phyloP scores from a whole-genome alignment of 2,797 vertebrate species.

The Myoxocephalus aenaeus region DNA sequence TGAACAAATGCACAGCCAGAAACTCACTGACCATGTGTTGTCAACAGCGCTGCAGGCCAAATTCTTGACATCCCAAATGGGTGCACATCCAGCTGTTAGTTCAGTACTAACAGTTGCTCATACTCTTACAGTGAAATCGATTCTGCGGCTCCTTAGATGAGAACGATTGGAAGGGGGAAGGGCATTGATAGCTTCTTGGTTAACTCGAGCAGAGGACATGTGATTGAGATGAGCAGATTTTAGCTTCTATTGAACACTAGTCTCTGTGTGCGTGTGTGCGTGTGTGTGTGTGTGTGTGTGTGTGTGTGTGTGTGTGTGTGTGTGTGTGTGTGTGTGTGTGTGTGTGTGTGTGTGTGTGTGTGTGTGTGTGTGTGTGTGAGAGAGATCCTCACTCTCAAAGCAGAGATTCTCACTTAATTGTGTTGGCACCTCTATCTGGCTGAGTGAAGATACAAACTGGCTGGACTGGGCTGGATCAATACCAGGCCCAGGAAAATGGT shows the following conservation, averaged over 20 bases:
- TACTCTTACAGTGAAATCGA: slow-evolving; percentile 59
- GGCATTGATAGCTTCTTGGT: slow-evolving; percentile 43
- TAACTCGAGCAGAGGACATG: slow-evolving; percentile 46
- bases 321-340: slow-evolving; percentile 24
- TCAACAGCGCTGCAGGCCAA: slow-evolving; percentile 69
- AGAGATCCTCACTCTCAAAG: slow-evolving; percentile 35
- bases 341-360: slow-evolving; percentile 28
- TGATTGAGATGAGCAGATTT: slow-evolving; percentile 57
- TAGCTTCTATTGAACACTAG: slow-evolving; percentile 32
- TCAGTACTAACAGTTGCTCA: slow-evolving; percentile 64
- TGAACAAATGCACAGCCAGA: slow-evolving; percentile 71
- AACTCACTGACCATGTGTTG: slow-evolving; percentile 74
- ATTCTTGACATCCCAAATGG: slow-evolving; percentile 73
- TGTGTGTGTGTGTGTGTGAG: slow-evolving; percentile 29
- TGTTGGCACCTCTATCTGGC: slow-evolving; percentile 68
- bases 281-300: slow-evolving; percentile 25
- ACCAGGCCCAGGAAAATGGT: slow-evolving; percentile 54
- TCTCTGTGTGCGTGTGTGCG: slow-evolving; percentile 13
- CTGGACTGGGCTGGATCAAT: slow-evolving; percentile 71
- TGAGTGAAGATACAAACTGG: slow-evolving; percentile 68
- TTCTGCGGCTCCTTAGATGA: slow-evolving; percentile 56
- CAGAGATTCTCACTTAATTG: slow-evolving; percentile 66
- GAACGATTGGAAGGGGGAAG: slow-evolving; percentile 31
- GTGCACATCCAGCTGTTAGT: slow-evolving; percentile 67
- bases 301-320: slow-evolving; percentile 18